Conservation (phyloP, 2,888 invertebrate species). For the Ferrisia virgata region DNA sequence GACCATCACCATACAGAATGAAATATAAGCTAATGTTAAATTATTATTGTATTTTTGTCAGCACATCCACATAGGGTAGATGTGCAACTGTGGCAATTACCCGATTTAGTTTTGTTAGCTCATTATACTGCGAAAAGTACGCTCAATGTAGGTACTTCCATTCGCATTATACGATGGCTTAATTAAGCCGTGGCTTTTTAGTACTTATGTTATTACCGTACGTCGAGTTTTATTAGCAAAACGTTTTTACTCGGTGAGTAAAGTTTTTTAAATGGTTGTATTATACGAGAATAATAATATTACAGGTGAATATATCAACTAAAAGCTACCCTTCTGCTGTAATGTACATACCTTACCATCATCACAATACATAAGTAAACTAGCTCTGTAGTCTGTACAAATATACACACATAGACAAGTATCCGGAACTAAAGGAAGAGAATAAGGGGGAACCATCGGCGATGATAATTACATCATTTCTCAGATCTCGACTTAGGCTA, state of each 20-base stretch:
- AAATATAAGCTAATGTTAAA: background rate
- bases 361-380: too few relatives aligned
- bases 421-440: background rate
- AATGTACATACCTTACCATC: too few relatives aligned
- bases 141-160: background rate
- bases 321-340: background rate
- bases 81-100: background rate
- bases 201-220: background rate
- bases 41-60: background rate
- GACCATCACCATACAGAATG: too few relatives aligned
- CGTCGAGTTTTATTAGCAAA: background rate
- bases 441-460: background rate
- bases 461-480: background rate
- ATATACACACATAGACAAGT: background rate
- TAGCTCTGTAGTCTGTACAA: too few relatives aligned
- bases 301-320: conserved; percentile 4
- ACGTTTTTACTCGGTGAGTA: background rate
- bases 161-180: background rate
- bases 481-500: background rate
- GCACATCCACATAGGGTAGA: background rate
- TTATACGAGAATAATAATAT: conserved; percentile 1
- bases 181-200: conserved; percentile 5
- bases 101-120: background rate
- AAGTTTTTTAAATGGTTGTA: conserved; percentile 3
- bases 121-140: background rate